These are phyloP conservation scores for Myrmecobius fasciatus DNA, from an alignment of 2,113 vertebrate species.

Conservation along the genomic window DNA sequence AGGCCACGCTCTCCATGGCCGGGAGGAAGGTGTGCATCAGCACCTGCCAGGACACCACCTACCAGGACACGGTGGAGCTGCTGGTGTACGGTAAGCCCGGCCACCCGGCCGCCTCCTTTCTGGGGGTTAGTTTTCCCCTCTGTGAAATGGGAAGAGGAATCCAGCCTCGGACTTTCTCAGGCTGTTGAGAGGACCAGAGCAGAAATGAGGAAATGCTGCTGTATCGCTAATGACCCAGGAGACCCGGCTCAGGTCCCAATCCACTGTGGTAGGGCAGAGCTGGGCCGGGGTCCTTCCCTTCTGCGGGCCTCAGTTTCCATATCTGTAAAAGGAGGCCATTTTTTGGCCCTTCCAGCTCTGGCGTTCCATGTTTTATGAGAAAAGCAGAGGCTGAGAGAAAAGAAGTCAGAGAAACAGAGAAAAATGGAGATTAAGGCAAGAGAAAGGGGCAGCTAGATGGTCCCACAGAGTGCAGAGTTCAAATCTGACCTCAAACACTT, in stretches of 20 bases:
- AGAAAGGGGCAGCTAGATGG: too few relatives aligned
- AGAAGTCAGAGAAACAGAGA: background rate
- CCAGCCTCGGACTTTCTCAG: background rate
- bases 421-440: background rate
- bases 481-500: background rate
- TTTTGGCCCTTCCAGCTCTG: too few relatives aligned
- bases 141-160: background rate
- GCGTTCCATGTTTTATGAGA: too few relatives aligned
- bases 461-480: background rate
- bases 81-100: constrained; percentile 78
- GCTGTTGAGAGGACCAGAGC: background rate
- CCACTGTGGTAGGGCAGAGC: background rate
- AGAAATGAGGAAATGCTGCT: background rate
- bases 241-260: background rate
- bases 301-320: background rate
- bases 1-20: background rate
- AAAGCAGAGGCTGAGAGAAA: background rate
- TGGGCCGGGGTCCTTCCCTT: background rate
- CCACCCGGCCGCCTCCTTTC: background rate
- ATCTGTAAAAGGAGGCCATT: background rate
- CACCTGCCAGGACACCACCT: background rate
- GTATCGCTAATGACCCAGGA: background rate
- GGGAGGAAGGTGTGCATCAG: constrained; percentile 79
- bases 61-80: background rate
- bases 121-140: background rate